These are phyloP conservation scores for Drosophila acutilabella DNA, from an alignment of 2,888 invertebrate genomes.

Conservation along the genomic window DNA sequence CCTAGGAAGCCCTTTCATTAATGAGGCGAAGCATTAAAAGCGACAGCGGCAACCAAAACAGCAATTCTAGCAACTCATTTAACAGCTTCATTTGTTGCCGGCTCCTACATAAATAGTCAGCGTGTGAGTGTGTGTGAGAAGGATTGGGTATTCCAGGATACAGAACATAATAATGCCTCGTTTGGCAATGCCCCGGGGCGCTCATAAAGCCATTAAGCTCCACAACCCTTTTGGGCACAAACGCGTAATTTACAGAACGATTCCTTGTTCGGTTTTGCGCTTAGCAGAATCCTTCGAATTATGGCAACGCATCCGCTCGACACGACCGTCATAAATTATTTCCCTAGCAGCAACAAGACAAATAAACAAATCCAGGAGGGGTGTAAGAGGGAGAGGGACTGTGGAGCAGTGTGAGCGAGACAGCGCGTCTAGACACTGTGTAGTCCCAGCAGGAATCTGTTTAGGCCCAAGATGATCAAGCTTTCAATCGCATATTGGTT, in stretches of 20 bases:
- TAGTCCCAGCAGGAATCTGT: slow-evolving; percentile 30
- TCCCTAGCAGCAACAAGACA: slow-evolving; percentile 38
- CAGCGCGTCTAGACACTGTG: slow-evolving; percentile 46
- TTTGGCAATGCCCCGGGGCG: slow-evolving; percentile 67
- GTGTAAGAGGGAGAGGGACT: neutral
- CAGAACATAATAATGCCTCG: slow-evolving; percentile 65
- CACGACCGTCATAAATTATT: slow-evolving; percentile 75
- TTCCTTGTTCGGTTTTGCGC: slow-evolving; percentile 45
- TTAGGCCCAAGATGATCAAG: slow-evolving; percentile 22
- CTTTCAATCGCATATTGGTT: slow-evolving; percentile 28
- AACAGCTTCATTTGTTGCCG: slow-evolving; percentile 50
- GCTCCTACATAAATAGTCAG: slow-evolving; percentile 41
- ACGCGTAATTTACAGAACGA: slow-evolving; percentile 62
- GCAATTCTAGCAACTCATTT: slow-evolving; percentile 45
- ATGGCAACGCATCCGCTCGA: slow-evolving; percentile 42
- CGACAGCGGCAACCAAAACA: slow-evolving; percentile 9
- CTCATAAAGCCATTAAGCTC: slow-evolving; percentile 76
- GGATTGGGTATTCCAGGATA: slow-evolving; percentile 17
- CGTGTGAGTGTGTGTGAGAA: slow-evolving; percentile 7
- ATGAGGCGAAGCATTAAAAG: slow-evolving; percentile 54
- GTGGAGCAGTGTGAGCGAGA: neutral
- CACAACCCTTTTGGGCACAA: slow-evolving; percentile 65
- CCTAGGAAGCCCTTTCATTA: slow-evolving; percentile 52
- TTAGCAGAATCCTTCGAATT: slow-evolving; percentile 47
- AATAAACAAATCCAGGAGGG: slow-evolving; percentile 24